Evolutionary conservation across 2,888 invertebrate species (phyloP).

Genomic region (Furcula furcula): DNA sequence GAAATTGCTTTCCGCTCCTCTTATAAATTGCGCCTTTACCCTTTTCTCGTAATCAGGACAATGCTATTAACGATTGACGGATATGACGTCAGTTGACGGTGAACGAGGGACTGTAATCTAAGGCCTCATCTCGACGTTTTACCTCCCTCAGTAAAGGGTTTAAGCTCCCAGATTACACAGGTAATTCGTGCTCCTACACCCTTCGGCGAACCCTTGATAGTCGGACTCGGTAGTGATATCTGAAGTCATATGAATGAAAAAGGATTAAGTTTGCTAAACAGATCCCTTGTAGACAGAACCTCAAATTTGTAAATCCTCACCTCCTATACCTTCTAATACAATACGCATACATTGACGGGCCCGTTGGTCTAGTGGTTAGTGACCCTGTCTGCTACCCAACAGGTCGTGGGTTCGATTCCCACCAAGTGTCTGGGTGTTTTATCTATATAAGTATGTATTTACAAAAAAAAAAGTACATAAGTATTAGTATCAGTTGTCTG

Average conservation of each 20-base stretch:
- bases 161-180: constrained; percentile 17
- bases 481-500: too few relatives aligned
- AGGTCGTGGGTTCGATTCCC: too few relatives aligned
- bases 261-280: too few relatives aligned
- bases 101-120: constrained; percentile 30
- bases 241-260: constrained; percentile 1
- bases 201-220: constrained; percentile 14
- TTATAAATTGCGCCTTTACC: not conserved
- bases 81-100: constrained; percentile 20
- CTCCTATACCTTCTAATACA: too few relatives aligned
- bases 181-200: constrained; percentile 17
- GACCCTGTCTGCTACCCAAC: too few relatives aligned
- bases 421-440: too few relatives aligned
- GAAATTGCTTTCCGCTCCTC: not conserved
- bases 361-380: too few relatives aligned
- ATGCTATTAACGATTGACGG: constrained; percentile 34
- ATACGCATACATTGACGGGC: too few relatives aligned
- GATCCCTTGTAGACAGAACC: too few relatives aligned
- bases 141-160: constrained; percentile 7
- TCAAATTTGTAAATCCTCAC: too few relatives aligned
- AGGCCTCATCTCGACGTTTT: constrained; percentile 21
- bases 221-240: constrained; percentile 22
- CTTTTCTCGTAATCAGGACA: constrained; percentile 5
- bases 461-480: too few relatives aligned
- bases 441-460: too few relatives aligned